phyloP scores from a whole-genome alignment of 2,797 vertebrate species.

The Buceros bicornis region DNA sequence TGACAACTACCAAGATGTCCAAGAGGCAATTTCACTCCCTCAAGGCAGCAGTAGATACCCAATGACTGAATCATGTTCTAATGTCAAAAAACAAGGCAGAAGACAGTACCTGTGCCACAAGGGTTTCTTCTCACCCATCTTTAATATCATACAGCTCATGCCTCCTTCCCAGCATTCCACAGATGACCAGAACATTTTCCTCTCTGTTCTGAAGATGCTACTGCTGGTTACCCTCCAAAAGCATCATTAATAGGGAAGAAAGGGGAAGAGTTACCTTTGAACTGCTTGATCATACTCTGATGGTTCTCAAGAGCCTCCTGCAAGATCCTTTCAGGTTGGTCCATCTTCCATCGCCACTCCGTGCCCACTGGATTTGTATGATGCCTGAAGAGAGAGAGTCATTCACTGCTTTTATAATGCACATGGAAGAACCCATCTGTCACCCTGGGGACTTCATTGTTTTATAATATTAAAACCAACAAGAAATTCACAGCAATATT shows the following conservation, averaged over 20 bases:
- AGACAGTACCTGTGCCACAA: background rate
- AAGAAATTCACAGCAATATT: background rate
- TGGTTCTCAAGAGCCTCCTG: constrained; percentile 90
- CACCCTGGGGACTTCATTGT: background rate
- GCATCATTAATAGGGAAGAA: background rate
- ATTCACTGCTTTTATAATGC: background rate
- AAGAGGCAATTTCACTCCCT: background rate
- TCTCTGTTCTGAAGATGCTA: background rate
- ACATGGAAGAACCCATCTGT: background rate
- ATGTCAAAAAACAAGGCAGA: background rate
- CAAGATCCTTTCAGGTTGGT: constrained; percentile 91
- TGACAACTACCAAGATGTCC: background rate
- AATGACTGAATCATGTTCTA: background rate
- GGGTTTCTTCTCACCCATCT: background rate
- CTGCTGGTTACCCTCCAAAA: background rate
- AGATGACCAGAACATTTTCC: rapidly evolving
- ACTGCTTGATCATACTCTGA: constrained; percentile 91
- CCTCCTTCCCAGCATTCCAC: background rate
- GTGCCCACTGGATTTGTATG: constrained; percentile 98
- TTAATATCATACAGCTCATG: background rate
- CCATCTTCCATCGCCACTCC: constrained; percentile 97
- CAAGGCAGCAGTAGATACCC: background rate
- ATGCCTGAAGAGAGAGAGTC: constrained; percentile 80
- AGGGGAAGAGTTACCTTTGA: constrained; percentile 86
- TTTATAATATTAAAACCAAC: background rate